Percentiles rank a stretch among this genome's conserved stretches.
phyloP scores from a whole-genome alignment of 2,113 vertebrate species.

The Nasalis larvatus region DNA sequence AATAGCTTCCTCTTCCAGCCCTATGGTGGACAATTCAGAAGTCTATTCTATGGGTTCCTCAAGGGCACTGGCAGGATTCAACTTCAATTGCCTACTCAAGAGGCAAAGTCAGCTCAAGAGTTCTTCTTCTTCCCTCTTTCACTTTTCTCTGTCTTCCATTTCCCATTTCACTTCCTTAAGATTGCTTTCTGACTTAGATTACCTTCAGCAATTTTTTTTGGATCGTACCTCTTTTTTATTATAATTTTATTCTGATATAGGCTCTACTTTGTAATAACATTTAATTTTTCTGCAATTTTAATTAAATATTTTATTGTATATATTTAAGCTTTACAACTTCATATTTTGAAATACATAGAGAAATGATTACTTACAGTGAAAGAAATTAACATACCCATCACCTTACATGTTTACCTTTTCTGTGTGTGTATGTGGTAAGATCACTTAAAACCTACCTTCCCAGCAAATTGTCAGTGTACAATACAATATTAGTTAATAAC shows the following conservation, averaged over 20 bases:
- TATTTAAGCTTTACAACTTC: not conserved
- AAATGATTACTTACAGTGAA: not conserved
- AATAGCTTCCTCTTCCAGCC: not conserved
- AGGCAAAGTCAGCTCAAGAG: not conserved
- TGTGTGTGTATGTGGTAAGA: not conserved
- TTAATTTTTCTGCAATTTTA: not conserved
- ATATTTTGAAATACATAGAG: not conserved
- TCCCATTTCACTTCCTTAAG: not conserved
- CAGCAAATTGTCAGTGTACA: not conserved
- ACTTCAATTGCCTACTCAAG: not conserved
- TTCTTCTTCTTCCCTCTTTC: not conserved
- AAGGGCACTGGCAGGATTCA: not conserved
- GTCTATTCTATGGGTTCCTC: not conserved
- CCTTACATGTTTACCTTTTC: not conserved
- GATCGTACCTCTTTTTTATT: not conserved
- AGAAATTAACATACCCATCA: not conserved
- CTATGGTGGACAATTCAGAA: not conserved
- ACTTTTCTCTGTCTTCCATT: not conserved
- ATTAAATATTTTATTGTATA: not conserved
- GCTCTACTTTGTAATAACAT: not conserved
- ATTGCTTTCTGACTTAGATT: not conserved
- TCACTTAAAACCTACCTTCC: not conserved
- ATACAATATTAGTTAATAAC: not conserved
- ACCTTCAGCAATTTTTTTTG: not conserved
- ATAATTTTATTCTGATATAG: not conserved